Percentiles rank a stretch among this genome's conserved stretches.
Evolutionary conservation across 2,888 invertebrate genomes (phyloP).

Genomic region (Argyresthia goedartella): DNA sequence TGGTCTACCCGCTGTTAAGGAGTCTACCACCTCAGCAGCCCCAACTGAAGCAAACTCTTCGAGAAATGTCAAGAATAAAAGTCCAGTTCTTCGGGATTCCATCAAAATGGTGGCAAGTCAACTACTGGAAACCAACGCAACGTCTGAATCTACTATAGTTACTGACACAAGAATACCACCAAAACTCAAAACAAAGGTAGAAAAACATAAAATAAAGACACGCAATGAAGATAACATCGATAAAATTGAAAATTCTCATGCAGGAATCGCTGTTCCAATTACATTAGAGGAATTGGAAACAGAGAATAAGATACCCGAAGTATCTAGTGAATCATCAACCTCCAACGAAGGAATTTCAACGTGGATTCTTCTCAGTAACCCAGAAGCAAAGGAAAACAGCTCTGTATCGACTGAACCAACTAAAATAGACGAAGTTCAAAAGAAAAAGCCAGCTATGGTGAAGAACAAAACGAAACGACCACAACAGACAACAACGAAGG

Average conservation of each 20-base stretch:
- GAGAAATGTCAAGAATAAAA: slow-evolving; percentile 48
- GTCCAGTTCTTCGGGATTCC: slow-evolving; percentile 64
- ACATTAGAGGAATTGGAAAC: slow-evolving; percentile 73
- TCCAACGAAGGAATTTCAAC: slow-evolving; percentile 79
- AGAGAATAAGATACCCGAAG: slow-evolving; percentile 53
- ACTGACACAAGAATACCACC: slow-evolving; percentile 75
- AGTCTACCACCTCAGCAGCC: slow-evolving; percentile 3
- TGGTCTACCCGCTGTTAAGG: slow-evolving; percentile 10
- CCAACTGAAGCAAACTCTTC: slow-evolving; percentile 24
- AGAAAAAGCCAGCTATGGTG: slow-evolving; percentile 38
- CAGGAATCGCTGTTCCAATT: slow-evolving; percentile 76
- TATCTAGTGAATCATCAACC: slow-evolving; percentile 53
- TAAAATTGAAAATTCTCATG: slow-evolving; percentile 65
- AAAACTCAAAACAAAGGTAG: slow-evolving; percentile 66
- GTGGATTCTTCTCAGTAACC: slow-evolving; percentile 78
- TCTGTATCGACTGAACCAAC: slow-evolving; percentile 48
- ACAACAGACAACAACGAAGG: slow-evolving; percentile 32
- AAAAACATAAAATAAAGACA: slow-evolving; percentile 53
- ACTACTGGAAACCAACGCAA: slow-evolving; percentile 57
- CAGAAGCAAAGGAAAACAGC: slow-evolving; percentile 35
- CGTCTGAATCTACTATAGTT: slow-evolving; percentile 46
- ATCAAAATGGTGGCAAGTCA: slow-evolving; percentile 72
- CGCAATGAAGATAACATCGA: slow-evolving; percentile 44
- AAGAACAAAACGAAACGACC: slow-evolving; percentile 52
- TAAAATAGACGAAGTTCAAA: slow-evolving; percentile 37